A percentile compares a stretch with the other conserved stretches of the same genome.
Conservation (phyloP, 2,888 invertebrate genomes). For the Philhelius pedissequus region DNA sequence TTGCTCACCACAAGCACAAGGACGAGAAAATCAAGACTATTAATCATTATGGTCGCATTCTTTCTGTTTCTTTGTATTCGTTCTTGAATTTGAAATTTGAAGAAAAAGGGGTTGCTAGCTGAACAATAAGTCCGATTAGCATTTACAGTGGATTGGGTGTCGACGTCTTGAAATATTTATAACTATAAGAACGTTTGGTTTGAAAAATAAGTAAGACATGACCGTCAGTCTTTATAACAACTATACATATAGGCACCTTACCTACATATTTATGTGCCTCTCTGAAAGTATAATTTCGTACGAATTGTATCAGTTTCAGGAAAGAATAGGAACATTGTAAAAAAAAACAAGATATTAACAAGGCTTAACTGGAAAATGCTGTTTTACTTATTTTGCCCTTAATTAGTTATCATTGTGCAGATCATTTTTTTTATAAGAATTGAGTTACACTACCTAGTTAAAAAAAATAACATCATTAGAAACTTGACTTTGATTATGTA, state of each 20-base stretch:
- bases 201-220: constrained; percentile 15
- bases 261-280: neutral
- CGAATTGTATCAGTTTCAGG: neutral
- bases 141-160: constrained; percentile 49
- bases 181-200: neutral
- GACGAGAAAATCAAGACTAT: constrained; percentile 59
- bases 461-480: no score
- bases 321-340: neutral
- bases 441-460: no score
- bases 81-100: constrained; percentile 36
- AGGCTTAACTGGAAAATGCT: neutral
- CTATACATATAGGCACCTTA: no score
- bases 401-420: neutral
- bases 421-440: no score
- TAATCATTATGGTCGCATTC: constrained; percentile 61
- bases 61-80: constrained; percentile 41
- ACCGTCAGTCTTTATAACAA: neutral
- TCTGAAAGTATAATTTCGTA: neutral
- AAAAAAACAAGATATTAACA: neutral
- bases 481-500: no score
- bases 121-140: constrained; percentile 49
- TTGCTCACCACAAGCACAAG: constrained; percentile 63
- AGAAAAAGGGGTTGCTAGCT: constrained; percentile 51
- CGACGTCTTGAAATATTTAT: constrained; percentile 47
- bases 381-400: neutral